Conservation (phyloP, 1,140 invertebrate species). For the Frieseomelitta varia region DNA sequence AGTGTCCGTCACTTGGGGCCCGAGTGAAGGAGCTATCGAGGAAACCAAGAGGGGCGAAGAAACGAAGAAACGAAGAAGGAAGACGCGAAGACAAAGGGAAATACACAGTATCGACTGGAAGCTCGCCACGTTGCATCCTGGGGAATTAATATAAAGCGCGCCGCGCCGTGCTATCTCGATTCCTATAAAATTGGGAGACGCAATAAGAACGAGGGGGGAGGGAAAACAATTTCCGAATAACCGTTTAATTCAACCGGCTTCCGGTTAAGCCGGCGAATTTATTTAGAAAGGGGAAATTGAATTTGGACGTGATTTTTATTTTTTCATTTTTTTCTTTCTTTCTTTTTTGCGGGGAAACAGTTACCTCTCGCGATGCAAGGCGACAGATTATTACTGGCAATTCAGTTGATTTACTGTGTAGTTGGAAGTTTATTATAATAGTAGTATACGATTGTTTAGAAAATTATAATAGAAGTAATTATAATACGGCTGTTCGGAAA, state of each 20-base stretch:
- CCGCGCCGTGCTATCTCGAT: too few species aligned
- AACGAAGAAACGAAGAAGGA: not conserved
- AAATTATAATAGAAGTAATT: too few species aligned
- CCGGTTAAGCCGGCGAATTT: not conserved
- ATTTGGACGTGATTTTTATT: too few species aligned
- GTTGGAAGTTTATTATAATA: too few species aligned
- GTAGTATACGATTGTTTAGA: too few species aligned
- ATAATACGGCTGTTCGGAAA: too few species aligned
- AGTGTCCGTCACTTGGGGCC: slow-evolving; percentile 21
- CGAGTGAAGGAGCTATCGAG: not conserved
- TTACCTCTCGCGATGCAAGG: too few species aligned
- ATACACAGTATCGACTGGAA: not conserved
- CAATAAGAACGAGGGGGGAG: not conserved
- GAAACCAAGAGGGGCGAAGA: not conserved
- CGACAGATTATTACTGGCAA: too few species aligned
- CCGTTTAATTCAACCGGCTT: not conserved
- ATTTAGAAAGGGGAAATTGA: not conserved
- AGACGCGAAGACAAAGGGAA: not conserved
- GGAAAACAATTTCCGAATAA: not conserved
- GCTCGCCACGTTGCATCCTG: not conserved
- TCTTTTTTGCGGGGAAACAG: too few species aligned
- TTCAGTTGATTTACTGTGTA: too few species aligned
- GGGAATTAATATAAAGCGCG: not conserved
- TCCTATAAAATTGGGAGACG: not conserved
- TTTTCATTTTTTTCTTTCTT: too few species aligned